Evolutionary conservation across 1,140 invertebrate species (phyloP).

Genomic region (Drosophila orosa): DNA sequence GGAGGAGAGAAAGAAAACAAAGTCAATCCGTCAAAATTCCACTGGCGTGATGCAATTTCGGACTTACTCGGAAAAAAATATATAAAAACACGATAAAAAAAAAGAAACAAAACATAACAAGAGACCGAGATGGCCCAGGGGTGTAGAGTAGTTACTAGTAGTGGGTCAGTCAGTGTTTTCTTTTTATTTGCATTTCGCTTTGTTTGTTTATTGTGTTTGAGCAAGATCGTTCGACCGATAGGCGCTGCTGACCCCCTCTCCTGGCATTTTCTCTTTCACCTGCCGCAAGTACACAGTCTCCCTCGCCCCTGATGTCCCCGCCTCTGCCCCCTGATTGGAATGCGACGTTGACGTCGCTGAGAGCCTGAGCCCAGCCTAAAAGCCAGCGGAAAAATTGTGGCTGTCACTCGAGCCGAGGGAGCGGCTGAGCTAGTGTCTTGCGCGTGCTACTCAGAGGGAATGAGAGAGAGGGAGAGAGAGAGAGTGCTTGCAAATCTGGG

Average conservation of each 20-base stretch:
- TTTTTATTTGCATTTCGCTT: constrained; percentile 38
- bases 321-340: constrained; percentile 28
- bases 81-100: constrained; percentile 32
- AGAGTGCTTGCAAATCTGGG: constrained; percentile 42
- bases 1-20: constrained; percentile 14
- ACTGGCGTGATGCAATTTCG: constrained; percentile 68
- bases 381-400: constrained; percentile 58
- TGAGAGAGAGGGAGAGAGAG: constrained; percentile 9
- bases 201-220: constrained; percentile 37
- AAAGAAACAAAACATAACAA: constrained; percentile 39
- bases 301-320: constrained; percentile 20
- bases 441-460: constrained; percentile 11
- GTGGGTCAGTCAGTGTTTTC: constrained; percentile 36
- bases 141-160: constrained; percentile 37
- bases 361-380: constrained; percentile 64
- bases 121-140: constrained; percentile 4
- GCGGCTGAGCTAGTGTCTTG: constrained; percentile 58
- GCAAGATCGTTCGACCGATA: constrained; percentile 26
- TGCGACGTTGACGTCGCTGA: constrained; percentile 44
- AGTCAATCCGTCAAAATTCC: constrained; percentile 63
- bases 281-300: constrained; percentile 17
- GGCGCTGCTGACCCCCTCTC: constrained; percentile 26
- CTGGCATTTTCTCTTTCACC: constrained; percentile 42
- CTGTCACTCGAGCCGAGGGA: constrained; percentile 77
- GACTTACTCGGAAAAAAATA: constrained; percentile 11